A percentile compares a stretch with the other conserved stretches of the same genome.
Evolutionary conservation across 2,113 vertebrate species (phyloP).

Genomic region (Osmerus mordax): DNA sequence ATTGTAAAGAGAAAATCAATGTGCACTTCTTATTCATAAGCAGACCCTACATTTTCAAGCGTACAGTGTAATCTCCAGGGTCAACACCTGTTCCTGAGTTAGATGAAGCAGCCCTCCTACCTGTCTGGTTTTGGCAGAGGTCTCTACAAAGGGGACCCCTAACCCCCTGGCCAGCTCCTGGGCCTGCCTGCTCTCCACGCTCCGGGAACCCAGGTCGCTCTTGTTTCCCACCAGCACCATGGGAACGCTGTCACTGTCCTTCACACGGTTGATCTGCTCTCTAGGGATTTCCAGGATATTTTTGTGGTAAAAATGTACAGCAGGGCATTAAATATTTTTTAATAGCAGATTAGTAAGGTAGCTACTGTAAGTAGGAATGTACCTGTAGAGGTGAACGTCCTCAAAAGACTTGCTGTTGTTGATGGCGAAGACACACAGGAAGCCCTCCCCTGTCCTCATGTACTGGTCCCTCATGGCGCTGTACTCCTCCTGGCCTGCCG

Average conservation of each 20-base stretch:
- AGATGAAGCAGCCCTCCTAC: constrained; percentile 40
- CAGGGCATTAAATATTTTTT: too few relatives aligned
- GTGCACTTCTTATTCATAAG: too few relatives aligned
- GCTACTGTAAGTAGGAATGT: constrained; percentile 4
- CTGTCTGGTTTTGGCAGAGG: constrained; percentile 85
- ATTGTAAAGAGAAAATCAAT: too few relatives aligned
- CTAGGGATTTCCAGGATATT: constrained; percentile 45
- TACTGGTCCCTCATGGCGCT: constrained; percentile 86
- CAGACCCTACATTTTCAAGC: too few relatives aligned
- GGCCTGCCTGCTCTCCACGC: constrained; percentile 75
- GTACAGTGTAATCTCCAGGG: too few relatives aligned
- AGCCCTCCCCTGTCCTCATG: constrained; percentile 83
- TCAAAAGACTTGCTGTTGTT: constrained; percentile 83
- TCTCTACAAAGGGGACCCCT: constrained; percentile 81
- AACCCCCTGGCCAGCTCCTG: constrained; percentile 79
- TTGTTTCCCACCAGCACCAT: constrained; percentile 85
- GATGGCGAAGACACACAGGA: constrained; percentile 86
- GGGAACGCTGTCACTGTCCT: constrained; percentile 83
- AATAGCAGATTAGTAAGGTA: neutral
- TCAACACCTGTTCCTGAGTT: too few relatives aligned
- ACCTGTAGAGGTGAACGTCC: constrained; percentile 84
- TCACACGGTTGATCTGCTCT: constrained; percentile 85
- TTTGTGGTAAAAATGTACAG: too few relatives aligned
- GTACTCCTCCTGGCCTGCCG: constrained; percentile 79
- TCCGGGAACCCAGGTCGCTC: constrained; percentile 77